Conservation (phyloP, 2,888 invertebrate species). For the Andrena hattorfiana region DNA sequence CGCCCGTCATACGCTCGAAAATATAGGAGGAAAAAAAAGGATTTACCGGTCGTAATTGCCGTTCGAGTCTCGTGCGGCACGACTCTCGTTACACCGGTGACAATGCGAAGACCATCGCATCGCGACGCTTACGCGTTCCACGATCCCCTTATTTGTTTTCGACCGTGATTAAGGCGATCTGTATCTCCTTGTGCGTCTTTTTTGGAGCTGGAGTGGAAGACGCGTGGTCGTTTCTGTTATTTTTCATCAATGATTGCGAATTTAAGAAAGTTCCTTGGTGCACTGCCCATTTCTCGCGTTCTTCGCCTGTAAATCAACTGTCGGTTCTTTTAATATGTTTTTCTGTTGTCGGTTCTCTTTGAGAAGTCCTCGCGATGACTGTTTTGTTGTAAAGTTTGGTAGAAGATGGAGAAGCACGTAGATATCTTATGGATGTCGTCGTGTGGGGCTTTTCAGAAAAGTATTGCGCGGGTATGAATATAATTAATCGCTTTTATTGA, state of each 20-base stretch:
- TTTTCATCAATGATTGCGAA: neutral
- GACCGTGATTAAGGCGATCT: conserved; percentile 1
- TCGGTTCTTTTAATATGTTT: neutral
- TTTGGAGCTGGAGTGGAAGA: neutral
- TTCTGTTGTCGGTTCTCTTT: too few relatives aligned
- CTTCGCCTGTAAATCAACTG: neutral
- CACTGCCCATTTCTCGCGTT: neutral
- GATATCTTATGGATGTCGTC: too few relatives aligned
- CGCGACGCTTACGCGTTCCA: neutral
- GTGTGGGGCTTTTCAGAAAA: too few relatives aligned
- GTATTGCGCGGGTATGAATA: too few relatives aligned
- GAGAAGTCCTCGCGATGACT: too few relatives aligned
- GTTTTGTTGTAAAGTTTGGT: too few relatives aligned
- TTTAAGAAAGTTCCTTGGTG: neutral
- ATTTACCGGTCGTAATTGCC: conserved; percentile 38
- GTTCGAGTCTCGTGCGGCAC: neutral
- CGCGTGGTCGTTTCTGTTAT: neutral
- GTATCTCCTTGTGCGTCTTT: neutral
- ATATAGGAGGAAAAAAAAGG: conserved; percentile 10
- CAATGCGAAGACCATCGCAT: conserved; percentile 10
- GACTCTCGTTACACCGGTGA: conserved; percentile 33
- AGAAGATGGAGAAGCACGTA: too few relatives aligned
- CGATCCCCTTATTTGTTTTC: conserved; percentile 18
- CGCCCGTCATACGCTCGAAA: conserved; percentile 24
- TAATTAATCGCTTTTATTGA: neutral